Conservation (phyloP, 2,888 invertebrate species). For the Tricholauxania praeusta region DNA sequence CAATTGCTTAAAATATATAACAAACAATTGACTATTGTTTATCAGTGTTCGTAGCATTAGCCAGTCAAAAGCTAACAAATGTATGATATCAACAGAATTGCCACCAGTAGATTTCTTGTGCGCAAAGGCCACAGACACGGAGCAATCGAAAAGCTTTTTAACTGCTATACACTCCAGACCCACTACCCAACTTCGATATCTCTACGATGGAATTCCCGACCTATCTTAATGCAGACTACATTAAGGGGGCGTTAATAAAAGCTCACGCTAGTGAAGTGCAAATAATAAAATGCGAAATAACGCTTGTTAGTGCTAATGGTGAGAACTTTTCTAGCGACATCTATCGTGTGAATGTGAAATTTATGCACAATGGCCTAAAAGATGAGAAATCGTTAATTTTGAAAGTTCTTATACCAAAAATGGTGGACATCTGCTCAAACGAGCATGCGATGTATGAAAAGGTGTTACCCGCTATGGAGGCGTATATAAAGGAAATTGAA, state of each 20-base stretch:
- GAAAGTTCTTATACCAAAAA: constrained; percentile 53
- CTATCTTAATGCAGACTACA: constrained; percentile 40
- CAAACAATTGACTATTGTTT: no score
- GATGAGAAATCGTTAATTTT: constrained; percentile 47
- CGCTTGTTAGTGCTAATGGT: constrained; percentile 45
- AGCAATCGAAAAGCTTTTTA: not conserved
- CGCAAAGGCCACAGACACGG: not conserved
- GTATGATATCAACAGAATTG: not conserved
- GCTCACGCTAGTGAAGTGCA: constrained; percentile 22
- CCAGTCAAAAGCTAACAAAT: not conserved
- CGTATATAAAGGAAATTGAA: constrained; percentile 17
- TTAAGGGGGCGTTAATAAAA: constrained; percentile 37
- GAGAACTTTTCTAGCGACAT: constrained; percentile 62
- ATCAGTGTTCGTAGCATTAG: no score
- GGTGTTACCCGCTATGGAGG: constrained; percentile 53
- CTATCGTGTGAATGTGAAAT: constrained; percentile 51
- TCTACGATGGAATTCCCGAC: constrained; percentile 21
- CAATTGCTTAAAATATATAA: no score
- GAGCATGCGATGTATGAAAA: constrained; percentile 53
- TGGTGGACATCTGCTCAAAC: constrained; percentile 53
- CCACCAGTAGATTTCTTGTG: constrained; percentile 1
- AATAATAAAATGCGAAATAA: constrained; percentile 40
- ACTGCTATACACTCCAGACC: not conserved
- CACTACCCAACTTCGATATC: constrained; percentile 11
- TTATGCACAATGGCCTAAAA: constrained; percentile 30